Evolutionary conservation across 1,140 invertebrate species (phyloP).

Genomic region (Drosophila nebulosa): DNA sequence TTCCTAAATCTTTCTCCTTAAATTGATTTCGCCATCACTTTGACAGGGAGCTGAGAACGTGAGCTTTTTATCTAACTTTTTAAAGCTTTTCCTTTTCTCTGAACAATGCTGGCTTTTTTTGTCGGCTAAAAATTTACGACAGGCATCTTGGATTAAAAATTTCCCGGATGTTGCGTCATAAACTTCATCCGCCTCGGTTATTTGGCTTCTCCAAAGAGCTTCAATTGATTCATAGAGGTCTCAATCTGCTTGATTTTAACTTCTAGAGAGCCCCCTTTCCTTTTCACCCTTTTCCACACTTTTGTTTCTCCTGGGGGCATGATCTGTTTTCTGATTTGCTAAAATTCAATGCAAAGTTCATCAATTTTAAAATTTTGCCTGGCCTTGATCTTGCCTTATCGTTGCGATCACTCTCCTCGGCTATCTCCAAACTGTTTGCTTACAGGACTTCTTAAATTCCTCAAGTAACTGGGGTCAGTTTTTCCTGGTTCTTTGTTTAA

Average conservation of each 20-base stretch:
- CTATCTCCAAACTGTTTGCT: conserved; percentile 64
- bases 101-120: conserved; percentile 71
- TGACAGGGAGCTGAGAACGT: conserved; percentile 74
- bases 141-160: conserved; percentile 81
- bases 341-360: conserved; percentile 77
- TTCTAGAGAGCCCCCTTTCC: conserved; percentile 41
- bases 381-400: conserved; percentile 76
- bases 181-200: conserved; percentile 45
- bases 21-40: conserved; percentile 82
- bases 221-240: conserved; percentile 51
- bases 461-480: conserved; percentile 35
- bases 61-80: conserved; percentile 63
- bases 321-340: conserved; percentile 81
- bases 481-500: conserved; percentile 16
- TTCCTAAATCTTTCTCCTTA: conserved; percentile 82
- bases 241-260: conserved; percentile 62
- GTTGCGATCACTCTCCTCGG: conserved; percentile 47
- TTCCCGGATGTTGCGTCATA: conserved; percentile 46
- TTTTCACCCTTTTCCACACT: conserved; percentile 35
- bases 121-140: conserved; percentile 77
- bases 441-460: conserved; percentile 55
- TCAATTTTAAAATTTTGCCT: conserved; percentile 82
- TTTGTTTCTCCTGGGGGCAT: conserved; percentile 76
- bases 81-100: conserved; percentile 64
- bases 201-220: conserved; percentile 55